Evolutionary conservation across 2,113 vertebrate genomes (phyloP).

Genomic region (Semicossyphus pulcher): DNA sequence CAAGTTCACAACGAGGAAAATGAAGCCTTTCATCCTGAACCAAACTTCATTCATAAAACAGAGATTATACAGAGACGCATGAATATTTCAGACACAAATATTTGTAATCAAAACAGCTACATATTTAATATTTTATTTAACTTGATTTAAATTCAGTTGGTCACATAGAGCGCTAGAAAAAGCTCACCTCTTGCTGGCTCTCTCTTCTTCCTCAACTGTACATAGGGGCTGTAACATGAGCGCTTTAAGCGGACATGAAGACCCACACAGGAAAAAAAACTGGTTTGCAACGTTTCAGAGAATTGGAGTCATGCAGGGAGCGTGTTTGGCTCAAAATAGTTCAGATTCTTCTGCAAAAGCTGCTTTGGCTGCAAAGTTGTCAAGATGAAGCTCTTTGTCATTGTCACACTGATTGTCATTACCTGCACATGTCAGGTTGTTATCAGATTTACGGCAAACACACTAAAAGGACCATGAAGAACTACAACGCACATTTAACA

Average conservation of each 20-base stretch:
- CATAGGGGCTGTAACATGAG: neutral
- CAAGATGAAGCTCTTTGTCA: neutral
- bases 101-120: too few relatives aligned
- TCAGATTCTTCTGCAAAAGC: neutral
- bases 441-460: neutral
- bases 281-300: neutral
- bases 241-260: neutral
- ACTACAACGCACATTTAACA: too few relatives aligned
- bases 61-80: neutral
- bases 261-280: neutral
- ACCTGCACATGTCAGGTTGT: neutral
- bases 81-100: neutral
- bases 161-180: neutral
- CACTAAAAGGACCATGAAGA: neutral
- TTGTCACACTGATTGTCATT: neutral
- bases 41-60: neutral
- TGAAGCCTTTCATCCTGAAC: constrained; percentile 4
- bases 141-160: neutral
- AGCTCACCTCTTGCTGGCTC: neutral
- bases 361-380: neutral
- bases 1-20: constrained; percentile 41
- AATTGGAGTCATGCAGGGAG: neutral
- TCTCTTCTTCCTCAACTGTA: neutral
- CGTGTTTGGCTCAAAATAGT: neutral
- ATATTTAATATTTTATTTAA: neutral